Conservation (phyloP, 1,140 invertebrate genomes). For the Ceratosolen solmsi region DNA sequence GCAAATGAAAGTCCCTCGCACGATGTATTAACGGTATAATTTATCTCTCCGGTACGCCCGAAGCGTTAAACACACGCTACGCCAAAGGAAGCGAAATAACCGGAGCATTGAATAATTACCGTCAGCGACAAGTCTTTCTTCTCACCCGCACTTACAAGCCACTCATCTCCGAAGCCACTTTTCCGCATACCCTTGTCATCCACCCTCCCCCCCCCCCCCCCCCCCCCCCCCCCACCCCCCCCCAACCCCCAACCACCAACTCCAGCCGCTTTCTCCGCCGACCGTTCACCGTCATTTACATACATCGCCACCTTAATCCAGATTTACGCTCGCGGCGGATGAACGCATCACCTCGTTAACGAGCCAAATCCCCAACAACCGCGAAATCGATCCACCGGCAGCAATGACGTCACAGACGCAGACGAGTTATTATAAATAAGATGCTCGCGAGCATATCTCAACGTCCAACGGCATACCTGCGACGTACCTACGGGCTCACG, state of each 20-base stretch:
- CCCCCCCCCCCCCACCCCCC: neutral
- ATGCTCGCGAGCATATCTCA: neutral
- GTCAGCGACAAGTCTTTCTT: slow-evolving; percentile 1
- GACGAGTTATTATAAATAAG: slow-evolving; percentile 3
- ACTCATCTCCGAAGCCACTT: slow-evolving; percentile 12
- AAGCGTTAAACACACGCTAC: neutral
- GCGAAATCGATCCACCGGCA: neutral
- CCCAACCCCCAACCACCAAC: too few relatives aligned
- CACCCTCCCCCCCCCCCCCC: neutral
- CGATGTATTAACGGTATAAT: too few relatives aligned
- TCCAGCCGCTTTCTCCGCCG: too few relatives aligned
- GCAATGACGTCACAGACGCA: too few relatives aligned
- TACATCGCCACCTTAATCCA: neutral
- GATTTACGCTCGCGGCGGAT: neutral
- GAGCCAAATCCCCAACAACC: neutral
- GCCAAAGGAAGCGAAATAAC: neutral
- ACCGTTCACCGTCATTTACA: too few relatives aligned
- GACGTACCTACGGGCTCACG: neutral
- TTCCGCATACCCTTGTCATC: neutral
- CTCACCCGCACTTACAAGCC: neutral
- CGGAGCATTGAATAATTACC: neutral
- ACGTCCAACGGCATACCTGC: too few relatives aligned
- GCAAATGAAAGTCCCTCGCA: too few relatives aligned
- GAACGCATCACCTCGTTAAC: slow-evolving; percentile 16
- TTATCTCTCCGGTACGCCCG: neutral